Conservation (phyloP, 2,113 vertebrate genomes). For the Caretta caretta region DNA sequence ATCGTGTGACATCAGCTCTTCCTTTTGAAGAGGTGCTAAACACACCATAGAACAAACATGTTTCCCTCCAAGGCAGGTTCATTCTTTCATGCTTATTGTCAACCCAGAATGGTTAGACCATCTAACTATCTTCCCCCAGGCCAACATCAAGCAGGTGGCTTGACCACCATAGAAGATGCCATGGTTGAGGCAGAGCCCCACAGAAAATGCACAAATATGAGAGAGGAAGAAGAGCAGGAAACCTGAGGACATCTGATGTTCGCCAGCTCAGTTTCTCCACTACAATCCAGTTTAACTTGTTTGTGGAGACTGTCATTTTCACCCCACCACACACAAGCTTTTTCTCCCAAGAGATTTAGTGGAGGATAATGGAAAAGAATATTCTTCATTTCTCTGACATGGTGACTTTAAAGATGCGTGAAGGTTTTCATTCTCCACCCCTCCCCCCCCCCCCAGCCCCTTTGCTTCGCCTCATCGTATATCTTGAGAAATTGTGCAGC, state of each 20-base stretch:
- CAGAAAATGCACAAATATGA: too few relatives aligned
- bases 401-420: rapidly evolving
- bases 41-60: not conserved
- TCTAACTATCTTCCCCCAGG: not conserved
- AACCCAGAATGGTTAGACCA: not conserved
- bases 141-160: not conserved
- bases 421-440: not conserved
- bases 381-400: not conserved
- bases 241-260: too few relatives aligned
- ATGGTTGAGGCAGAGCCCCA: too few relatives aligned
- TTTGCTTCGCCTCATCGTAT: rapidly evolving
- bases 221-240: too few relatives aligned
- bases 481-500: not conserved
- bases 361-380: not conserved
- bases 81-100: not conserved
- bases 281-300: not conserved
- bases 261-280: too few relatives aligned
- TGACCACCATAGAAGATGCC: not conserved
- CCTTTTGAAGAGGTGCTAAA: not conserved
- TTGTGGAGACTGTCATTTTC: not conserved
- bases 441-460: not conserved
- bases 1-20: not conserved
- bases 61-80: not conserved
- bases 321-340: not conserved
- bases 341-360: not conserved